A percentile compares a stretch with the other conserved stretches of the same genome.
Evolutionary conservation across 2,797 vertebrate genomes (phyloP).

Genomic region (Chrysocyon brachyurus): DNA sequence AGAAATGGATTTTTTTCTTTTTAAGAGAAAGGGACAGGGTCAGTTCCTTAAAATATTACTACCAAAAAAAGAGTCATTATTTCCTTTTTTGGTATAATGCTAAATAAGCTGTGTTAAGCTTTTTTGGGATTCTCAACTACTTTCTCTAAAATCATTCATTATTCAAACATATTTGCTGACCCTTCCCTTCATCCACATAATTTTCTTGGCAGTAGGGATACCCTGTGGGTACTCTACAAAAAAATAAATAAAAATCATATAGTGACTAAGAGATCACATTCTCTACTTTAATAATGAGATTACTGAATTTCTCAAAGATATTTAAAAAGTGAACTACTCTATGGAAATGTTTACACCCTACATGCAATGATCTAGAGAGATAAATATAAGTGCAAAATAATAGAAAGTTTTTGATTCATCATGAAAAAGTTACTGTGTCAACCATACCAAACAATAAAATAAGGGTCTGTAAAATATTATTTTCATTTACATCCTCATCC

Average conservation of each 20-base stretch:
- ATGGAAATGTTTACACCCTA: background rate
- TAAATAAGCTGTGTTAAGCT: background rate
- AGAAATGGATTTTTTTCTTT: background rate
- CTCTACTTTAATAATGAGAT: slow-evolving; percentile 23
- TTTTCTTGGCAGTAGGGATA: background rate
- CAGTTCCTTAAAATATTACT: slow-evolving; percentile 20
- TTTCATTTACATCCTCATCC: background rate
- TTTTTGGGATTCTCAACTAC: background rate
- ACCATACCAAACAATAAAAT: background rate
- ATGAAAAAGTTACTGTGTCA: background rate
- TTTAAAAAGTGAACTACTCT: background rate
- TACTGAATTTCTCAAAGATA: slow-evolving; percentile 18
- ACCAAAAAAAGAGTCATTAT: background rate
- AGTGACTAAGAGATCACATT: background rate
- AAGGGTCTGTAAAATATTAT: background rate
- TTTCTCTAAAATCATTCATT: slow-evolving; percentile 25
- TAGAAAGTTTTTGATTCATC: background rate
- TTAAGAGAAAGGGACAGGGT: background rate
- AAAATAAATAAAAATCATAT: slow-evolving; percentile 33
- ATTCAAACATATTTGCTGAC: slow-evolving; percentile 29
- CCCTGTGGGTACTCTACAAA: background rate
- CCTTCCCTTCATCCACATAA: background rate
- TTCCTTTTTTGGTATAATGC: background rate
- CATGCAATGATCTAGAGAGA: background rate
- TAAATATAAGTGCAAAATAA: slow-evolving; percentile 33